Base-by-base conservation (phyloP, 1,140 invertebrate genomes). In the Pogonus chalceus region DNA sequence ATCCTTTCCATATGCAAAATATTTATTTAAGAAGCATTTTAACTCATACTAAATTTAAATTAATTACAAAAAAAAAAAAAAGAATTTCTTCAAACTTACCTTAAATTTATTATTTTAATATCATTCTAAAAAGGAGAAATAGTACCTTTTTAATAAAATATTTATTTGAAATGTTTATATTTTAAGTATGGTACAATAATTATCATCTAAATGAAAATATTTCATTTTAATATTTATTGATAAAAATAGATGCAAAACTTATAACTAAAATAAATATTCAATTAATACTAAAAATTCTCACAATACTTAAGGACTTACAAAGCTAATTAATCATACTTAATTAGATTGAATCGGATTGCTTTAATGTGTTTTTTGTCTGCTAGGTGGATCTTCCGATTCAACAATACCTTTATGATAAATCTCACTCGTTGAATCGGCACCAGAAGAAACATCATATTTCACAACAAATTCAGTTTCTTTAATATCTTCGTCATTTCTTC, bases 381-480 rank as follows among this genome's bases (percentile, higher is more conserved):
- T 12, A 9, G 37, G 37, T 43, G 37, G 37, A 16, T 10, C 18
- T 43, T 43, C 37, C 18, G 37, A 43, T 52, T 78, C 75, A 35
- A 79, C 76, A 24, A 78, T 75, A n/a, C 77, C 77, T 64, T 77
- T 77, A 56, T 72, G 70, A 57, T 79, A 79, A 57, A 73, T 71
- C 62, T 79, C 78, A 47, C 69, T 61, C 1, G 74, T 70, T 2
- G 70, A 69, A 12, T 72, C 63, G 49, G 70, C 70, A n/a, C 72
- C 69, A 51, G 74, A 72, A 51, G 70, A 73, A 1, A 79, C 73
- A 58, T 79, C 72, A 57, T 78, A 79, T 60, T 75, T 73, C 2
- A 71, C 72, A 23, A 73, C 72, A 16, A 79, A 21, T 63, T 78
- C 73, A 2, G 76, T 64, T 67, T 79, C 76, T 64, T 78, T 72